Conservation (phyloP, 2,113 vertebrate genomes). For the Scatophagus argus region DNA sequence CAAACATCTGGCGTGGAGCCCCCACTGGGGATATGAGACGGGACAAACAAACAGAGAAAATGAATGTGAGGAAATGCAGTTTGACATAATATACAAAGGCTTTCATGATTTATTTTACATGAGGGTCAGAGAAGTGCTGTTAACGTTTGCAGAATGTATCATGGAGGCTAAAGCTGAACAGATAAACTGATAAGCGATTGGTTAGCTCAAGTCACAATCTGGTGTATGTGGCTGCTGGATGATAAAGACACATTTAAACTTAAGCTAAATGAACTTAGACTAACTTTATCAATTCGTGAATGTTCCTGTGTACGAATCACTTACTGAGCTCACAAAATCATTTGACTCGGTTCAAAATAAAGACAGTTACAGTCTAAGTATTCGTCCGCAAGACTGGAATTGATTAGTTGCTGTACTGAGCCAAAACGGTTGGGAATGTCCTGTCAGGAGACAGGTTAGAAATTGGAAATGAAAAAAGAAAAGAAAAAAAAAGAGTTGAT, state of each 20-base stretch:
- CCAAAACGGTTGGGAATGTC: not conserved
- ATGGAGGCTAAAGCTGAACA: not conserved
- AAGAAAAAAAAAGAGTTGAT: not conserved
- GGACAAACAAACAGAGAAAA: not conserved
- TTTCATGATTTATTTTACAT: not conserved
- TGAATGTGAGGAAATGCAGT: not conserved
- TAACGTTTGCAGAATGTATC: not conserved
- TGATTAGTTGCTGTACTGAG: not conserved
- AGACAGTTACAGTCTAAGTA: not conserved
- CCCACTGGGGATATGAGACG: not conserved
- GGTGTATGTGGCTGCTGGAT: not conserved
- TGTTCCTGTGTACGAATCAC: not conserved
- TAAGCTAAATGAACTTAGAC: not conserved
- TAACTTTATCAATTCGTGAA: not conserved
- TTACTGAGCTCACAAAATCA: not conserved
- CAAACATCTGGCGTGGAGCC: not conserved
- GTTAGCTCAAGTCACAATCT: not conserved
- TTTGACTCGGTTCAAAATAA: not conserved
- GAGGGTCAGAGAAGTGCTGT: not conserved
- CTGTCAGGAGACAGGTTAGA: constrained; percentile 1
- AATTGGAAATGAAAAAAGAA: not conserved
- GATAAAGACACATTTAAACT: too few relatives aligned
- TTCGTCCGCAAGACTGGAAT: not conserved
- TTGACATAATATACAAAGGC: not conserved
- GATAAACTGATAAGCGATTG: too few relatives aligned